These are phyloP conservation scores for Elysia crispata DNA, from an alignment of 2,888 invertebrate species.

Conservation along the genomic window DNA sequence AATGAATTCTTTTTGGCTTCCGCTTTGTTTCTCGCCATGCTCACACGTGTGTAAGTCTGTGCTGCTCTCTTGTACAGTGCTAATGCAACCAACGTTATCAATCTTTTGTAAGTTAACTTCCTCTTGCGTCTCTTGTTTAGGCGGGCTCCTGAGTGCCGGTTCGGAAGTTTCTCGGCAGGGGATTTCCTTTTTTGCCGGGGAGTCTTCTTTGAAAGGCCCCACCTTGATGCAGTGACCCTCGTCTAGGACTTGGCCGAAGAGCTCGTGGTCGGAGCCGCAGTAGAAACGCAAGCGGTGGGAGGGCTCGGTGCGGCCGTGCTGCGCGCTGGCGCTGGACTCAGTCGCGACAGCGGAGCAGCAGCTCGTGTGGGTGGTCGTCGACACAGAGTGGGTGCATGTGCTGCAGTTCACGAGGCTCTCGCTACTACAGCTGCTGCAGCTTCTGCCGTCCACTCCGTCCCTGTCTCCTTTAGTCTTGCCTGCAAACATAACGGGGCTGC, in stretches of 20 bases:
- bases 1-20: too few relatives aligned
- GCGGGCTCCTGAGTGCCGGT: too few relatives aligned
- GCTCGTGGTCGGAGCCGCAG: not conserved
- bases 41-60: too few relatives aligned
- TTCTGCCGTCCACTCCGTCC: not conserved
- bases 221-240: slow-evolving; percentile 22
- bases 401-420: slow-evolving; percentile 39
- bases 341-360: not conserved
- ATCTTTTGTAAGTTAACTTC: too few relatives aligned
- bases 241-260: slow-evolving; percentile 2
- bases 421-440: slow-evolving; percentile 12
- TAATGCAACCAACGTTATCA: too few relatives aligned
- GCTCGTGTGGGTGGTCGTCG: slow-evolving; percentile 15
- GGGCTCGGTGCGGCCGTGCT: slow-evolving; percentile 1
- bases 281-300: slow-evolving; percentile 7
- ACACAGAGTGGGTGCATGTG: slow-evolving; percentile 29
- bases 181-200: not conserved
- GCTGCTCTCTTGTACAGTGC: too few relatives aligned
- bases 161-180: too few relatives aligned
- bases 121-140: too few relatives aligned
- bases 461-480: not conserved
- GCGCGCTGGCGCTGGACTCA: slow-evolving; percentile 19
- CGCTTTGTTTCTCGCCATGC: too few relatives aligned
- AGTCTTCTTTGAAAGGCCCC: not conserved
- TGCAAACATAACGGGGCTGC: too few relatives aligned